Conservation (phyloP, 2,113 vertebrate species). For the Hippolais icterina region DNA sequence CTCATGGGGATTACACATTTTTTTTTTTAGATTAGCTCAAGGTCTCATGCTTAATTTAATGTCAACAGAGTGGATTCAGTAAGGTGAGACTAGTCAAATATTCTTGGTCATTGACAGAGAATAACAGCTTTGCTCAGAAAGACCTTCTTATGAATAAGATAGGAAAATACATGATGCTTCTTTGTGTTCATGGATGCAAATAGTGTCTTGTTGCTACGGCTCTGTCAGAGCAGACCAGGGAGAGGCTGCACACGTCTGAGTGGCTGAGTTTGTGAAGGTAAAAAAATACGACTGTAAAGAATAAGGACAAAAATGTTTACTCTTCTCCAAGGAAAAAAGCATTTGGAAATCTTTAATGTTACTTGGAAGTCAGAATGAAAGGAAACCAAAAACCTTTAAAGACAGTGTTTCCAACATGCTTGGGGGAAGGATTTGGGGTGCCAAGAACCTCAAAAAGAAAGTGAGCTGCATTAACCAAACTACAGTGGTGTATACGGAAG, state of each 20-base stretch:
- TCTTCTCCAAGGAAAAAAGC: background rate
- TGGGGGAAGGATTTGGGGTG: background rate
- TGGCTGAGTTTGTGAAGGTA: background rate
- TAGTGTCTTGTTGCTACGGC: background rate
- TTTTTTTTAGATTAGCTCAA: background rate
- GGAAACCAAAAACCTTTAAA: background rate
- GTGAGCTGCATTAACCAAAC: background rate
- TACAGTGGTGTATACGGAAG: background rate
- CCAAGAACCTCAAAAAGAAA: background rate
- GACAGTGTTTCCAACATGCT: background rate
- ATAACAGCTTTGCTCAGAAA: background rate
- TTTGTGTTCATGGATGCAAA: background rate
- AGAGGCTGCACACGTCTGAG: background rate
- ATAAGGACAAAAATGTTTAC: background rate
- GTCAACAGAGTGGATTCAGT: background rate
- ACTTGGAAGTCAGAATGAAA: slow-evolving; percentile 7
- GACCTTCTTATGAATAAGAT: background rate
- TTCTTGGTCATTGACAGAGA: background rate
- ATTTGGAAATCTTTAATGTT: background rate
- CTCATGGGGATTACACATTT: background rate
- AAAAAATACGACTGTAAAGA: background rate
- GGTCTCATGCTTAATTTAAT: background rate
- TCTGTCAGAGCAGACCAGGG: background rate
- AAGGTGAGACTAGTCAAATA: background rate
- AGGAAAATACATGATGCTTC: background rate